Evolutionary conservation across 2,797 vertebrate species (phyloP).

Genomic region (Pipistrellus pipistrellus): DNA sequence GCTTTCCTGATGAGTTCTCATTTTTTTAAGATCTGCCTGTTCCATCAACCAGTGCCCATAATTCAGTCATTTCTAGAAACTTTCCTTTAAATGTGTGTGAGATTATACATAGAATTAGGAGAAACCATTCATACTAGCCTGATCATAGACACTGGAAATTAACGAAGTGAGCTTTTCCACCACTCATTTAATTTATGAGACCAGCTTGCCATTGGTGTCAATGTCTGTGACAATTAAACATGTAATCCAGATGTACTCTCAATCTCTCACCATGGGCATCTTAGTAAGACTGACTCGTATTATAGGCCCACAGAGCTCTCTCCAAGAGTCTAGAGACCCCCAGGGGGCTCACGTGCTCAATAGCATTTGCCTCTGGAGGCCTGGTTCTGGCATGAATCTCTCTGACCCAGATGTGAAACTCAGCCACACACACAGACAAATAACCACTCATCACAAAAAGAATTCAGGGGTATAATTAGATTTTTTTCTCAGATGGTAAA

Average conservation of each 20-base stretch:
- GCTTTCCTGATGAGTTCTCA: background rate
- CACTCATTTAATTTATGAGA: slow-evolving; percentile 48
- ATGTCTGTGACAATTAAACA: slow-evolving; percentile 25
- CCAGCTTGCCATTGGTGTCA: slow-evolving; percentile 31
- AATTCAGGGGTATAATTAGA: slow-evolving; percentile 79
- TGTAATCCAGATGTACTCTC: background rate
- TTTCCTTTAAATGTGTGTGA: background rate
- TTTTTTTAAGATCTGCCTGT: background rate
- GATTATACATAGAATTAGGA: background rate
- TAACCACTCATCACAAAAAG: slow-evolving; percentile 70
- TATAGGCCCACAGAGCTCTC: background rate
- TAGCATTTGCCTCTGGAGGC: slow-evolving; percentile 1
- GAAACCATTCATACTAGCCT: background rate
- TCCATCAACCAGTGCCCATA: background rate
- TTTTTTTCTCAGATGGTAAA: slow-evolving; percentile 74
- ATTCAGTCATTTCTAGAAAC: background rate
- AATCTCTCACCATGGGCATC: background rate
- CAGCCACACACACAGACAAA: slow-evolving; percentile 62
- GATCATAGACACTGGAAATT: background rate
- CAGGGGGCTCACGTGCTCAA: background rate
- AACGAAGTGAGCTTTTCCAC: slow-evolving; percentile 19
- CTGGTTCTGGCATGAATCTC: slow-evolving; percentile 58
- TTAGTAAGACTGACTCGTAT: background rate
- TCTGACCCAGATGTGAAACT: slow-evolving; percentile 72
- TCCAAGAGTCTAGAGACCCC: background rate